A percentile compares a stretch with the other conserved stretches of the same genome.
Evolutionary conservation across 2,888 invertebrate species (phyloP).

Genomic region (Heliconius aoede): DNA sequence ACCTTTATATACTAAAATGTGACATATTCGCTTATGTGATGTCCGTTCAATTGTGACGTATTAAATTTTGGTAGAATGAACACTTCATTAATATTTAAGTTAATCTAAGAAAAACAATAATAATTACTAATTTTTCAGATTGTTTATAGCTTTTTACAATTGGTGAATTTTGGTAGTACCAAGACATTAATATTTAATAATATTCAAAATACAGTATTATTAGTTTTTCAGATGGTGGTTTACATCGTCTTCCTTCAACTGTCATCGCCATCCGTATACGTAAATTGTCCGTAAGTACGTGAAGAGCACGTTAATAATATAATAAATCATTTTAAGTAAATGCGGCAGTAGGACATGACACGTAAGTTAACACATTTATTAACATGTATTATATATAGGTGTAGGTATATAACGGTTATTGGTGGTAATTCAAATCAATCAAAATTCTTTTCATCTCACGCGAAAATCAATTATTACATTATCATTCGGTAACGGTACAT

Average conservation of each 20-base stretch:
- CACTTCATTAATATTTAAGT: not conserved
- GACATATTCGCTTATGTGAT: constrained; percentile 1
- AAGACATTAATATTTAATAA: too few species aligned
- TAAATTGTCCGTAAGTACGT: constrained; percentile 25
- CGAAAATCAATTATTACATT: constrained; percentile 27
- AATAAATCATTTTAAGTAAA: constrained; percentile 20
- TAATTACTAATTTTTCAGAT: not conserved
- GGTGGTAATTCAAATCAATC: constrained; percentile 7
- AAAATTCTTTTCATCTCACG: constrained; percentile 35
- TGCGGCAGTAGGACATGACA: constrained; percentile 20
- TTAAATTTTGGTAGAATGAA: not conserved
- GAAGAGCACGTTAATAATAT: constrained; percentile 25
- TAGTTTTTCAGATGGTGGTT: too few species aligned
- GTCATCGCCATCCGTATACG: constrained; percentile 10
- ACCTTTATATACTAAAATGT: constrained; percentile 17
- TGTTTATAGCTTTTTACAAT: not conserved
- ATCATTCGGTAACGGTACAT: constrained; percentile 47
- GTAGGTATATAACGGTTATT: constrained; percentile 30
- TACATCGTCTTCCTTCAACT: not conserved
- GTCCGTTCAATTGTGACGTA: not conserved
- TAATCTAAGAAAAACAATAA: not conserved
- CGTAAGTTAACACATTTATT: too few species aligned
- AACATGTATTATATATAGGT: too few species aligned
- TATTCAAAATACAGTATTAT: too few species aligned
- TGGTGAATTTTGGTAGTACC: too few species aligned